Percentiles rank a stretch among this genome's conserved stretches.
These are phyloP conservation scores for Tauraco hartlaubi DNA, from an alignment of 2,797 vertebrate species.

Conservation along the genomic window DNA sequence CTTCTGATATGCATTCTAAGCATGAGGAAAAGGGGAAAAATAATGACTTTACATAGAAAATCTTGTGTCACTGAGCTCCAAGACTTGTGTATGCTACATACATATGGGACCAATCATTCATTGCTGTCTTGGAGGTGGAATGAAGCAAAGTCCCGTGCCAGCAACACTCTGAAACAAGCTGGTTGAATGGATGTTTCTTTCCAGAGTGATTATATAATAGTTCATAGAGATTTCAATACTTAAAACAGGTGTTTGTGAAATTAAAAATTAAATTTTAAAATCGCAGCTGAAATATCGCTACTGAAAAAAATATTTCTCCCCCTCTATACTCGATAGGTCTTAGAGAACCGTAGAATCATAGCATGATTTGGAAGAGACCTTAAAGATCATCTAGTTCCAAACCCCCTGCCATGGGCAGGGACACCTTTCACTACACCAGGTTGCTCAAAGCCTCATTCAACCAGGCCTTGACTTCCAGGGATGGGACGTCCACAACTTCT, in stretches of 20 bases:
- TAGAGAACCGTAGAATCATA: no score
- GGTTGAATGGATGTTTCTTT: slow-evolving; percentile 2
- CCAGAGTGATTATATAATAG: neutral
- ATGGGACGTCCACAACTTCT: no score
- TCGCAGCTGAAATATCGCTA: neutral
- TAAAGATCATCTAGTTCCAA: no score
- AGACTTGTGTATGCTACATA: neutral
- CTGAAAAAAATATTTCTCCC: neutral
- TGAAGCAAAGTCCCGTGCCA: neutral
- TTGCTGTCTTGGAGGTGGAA: neutral
- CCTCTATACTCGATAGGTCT: neutral
- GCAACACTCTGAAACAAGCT: neutral
- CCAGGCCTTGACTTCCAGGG: no score
- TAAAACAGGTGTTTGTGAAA: neutral
- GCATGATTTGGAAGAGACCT: no score
- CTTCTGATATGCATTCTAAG: neutral
- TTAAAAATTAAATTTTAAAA: neutral
- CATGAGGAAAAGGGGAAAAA: slow-evolving; percentile 6
- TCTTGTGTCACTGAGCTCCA: neutral
- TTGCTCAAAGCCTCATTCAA: no score
- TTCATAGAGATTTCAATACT: neutral
- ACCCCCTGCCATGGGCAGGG: no score
- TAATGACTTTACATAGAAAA: neutral
- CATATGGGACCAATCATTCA: neutral
- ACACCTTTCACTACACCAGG: no score